Conservation (phyloP, 2,797 vertebrate genomes). For the Galagoides demidoff region DNA sequence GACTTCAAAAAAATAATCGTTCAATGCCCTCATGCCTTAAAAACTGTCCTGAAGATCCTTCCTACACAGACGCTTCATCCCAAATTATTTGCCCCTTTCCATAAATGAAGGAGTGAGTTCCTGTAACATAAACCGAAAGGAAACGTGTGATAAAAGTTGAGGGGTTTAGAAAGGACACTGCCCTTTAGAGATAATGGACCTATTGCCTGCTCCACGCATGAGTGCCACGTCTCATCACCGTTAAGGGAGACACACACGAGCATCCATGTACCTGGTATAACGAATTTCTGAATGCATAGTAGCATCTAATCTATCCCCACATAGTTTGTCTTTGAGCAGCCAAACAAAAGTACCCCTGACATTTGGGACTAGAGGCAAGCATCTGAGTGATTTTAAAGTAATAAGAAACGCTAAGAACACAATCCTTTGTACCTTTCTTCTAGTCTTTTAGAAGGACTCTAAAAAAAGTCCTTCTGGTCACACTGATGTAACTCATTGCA, state of each 20-base stretch:
- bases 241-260: constrained; percentile 70
- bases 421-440: neutral
- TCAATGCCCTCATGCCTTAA: neutral
- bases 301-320: constrained; percentile 70
- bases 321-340: constrained; percentile 49
- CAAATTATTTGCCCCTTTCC: neutral
- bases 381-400: constrained; percentile 59
- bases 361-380: constrained; percentile 42
- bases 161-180: constrained; percentile 74
- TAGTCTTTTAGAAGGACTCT: too few species aligned
- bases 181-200: constrained; percentile 78
- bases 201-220: constrained; percentile 66
- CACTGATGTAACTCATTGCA: neutral
- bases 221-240: constrained; percentile 76
- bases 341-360: constrained; percentile 67
- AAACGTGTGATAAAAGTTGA: constrained; percentile 74
- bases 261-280: constrained; percentile 65
- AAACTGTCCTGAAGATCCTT: neutral
- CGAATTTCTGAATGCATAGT: constrained; percentile 66
- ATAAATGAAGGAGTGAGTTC: constrained; percentile 39
- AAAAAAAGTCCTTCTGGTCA: neutral
- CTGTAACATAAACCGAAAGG: constrained; percentile 61
- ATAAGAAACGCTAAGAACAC: constrained; percentile 24
- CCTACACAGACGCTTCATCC: neutral
- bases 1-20: neutral